Evolutionary conservation across 1,140 invertebrate genomes (phyloP).

Genomic region (Apolygus lucorum): DNA sequence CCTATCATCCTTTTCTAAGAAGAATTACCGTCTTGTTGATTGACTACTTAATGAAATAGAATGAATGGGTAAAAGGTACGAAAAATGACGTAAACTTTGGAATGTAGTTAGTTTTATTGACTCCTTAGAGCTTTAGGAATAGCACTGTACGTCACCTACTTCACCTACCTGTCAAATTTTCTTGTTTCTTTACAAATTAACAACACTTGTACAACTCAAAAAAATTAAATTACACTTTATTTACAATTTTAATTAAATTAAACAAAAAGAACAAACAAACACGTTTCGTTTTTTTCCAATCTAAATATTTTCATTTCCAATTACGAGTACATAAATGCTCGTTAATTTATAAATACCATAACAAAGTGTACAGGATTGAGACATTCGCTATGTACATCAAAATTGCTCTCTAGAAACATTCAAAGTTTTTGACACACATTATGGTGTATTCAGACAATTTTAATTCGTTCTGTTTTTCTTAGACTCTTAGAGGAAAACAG

Average conservation of each 20-base stretch:
- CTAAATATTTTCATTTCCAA: no score
- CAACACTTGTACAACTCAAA: not conserved
- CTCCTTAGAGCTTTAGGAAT: not conserved
- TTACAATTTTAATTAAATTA: slow-evolving; percentile 7
- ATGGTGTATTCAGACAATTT: slow-evolving; percentile 27
- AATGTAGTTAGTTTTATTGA: not conserved
- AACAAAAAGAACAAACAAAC: not conserved
- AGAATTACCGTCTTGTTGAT: no score
- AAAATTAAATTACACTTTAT: slow-evolving; percentile 10
- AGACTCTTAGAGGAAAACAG: slow-evolving; percentile 7
- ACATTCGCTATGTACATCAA: not conserved
- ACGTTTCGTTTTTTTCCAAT: not conserved
- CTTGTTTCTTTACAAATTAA: slow-evolving; percentile 4
- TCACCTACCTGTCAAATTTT: not conserved
- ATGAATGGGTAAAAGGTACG: not conserved
- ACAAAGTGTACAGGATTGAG: not conserved
- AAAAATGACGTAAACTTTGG: not conserved
- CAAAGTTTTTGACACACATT: slow-evolving; percentile 26
- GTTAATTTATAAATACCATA: not conserved
- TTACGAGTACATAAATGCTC: slow-evolving; percentile 1
- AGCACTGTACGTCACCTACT: not conserved
- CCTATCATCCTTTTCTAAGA: no score
- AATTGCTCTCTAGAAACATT: not conserved
- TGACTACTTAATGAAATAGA: no score
- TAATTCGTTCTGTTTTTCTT: slow-evolving; percentile 26